Percentiles rank a stretch among this genome's conserved stretches.
Conservation (phyloP, 2,888 invertebrate species). For the Mesoligia furuncula region DNA sequence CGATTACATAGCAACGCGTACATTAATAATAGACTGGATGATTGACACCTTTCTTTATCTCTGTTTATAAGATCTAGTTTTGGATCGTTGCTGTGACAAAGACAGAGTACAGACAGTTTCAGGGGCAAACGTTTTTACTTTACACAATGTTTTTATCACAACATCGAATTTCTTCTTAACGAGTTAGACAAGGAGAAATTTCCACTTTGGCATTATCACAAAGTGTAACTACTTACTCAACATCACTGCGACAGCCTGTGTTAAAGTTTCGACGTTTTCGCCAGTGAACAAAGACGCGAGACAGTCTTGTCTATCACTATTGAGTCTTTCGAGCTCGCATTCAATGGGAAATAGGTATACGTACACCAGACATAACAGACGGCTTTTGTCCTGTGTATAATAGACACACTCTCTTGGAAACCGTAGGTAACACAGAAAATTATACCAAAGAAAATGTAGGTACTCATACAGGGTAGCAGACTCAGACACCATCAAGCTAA, state of each 20-base stretch:
- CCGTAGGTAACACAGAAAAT: constrained; percentile 17
- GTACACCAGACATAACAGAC: constrained; percentile 23
- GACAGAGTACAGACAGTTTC: constrained; percentile 24
- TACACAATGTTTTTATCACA: not conserved
- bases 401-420: constrained; percentile 31
- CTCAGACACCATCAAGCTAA: too few species aligned
- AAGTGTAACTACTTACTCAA: constrained; percentile 19
- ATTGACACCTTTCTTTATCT: constrained; percentile 49
- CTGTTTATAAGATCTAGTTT: constrained; percentile 38
- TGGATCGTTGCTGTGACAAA: constrained; percentile 17
- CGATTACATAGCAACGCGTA: constrained; percentile 42
- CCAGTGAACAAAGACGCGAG: constrained; percentile 36
- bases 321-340: constrained; percentile 38
- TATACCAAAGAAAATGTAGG: constrained; percentile 15
- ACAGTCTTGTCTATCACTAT: constrained; percentile 43
- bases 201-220: constrained; percentile 19
- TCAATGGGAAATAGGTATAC: constrained; percentile 27
- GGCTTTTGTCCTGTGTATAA: constrained; percentile 49
- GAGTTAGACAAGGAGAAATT: constrained; percentile 5
- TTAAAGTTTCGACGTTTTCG: constrained; percentile 42
- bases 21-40: constrained; percentile 39
- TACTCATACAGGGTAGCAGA: not conserved
- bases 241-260: constrained; percentile 12
- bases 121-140: constrained; percentile 1
- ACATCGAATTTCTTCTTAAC: not conserved